phyloP scores from a whole-genome alignment of 2,888 invertebrate species.

The Amblyjoppa proteus region DNA sequence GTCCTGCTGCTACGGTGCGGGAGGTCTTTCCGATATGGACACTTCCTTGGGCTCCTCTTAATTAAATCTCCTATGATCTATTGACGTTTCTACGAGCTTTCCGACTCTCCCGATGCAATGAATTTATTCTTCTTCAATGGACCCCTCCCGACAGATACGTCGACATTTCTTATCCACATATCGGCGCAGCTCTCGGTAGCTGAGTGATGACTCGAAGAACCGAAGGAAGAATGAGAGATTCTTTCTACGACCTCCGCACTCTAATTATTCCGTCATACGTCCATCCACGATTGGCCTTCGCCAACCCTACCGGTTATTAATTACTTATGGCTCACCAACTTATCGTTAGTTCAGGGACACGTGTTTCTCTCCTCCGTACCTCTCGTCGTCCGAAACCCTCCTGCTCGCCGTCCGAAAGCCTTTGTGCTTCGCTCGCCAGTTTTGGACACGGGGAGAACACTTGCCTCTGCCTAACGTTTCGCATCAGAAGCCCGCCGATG shows the following conservation, averaged over 20 bases:
- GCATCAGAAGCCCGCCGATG: conserved; percentile 21
- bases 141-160: neutral
- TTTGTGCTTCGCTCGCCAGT: conserved; percentile 11
- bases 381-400: neutral
- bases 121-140: conserved; percentile 40
- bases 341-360: conserved; percentile 54
- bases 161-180: conserved; percentile 20
- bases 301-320: conserved; percentile 38
- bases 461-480: conserved; percentile 46
- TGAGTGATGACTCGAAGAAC: neutral
- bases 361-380: conserved; percentile 33
- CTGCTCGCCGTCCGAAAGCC: neutral
- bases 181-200: neutral
- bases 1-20: conserved; percentile 45
- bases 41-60: conserved; percentile 52
- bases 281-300: conserved; percentile 1
- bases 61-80: conserved; percentile 64
- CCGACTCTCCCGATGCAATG: conserved; percentile 30
- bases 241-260: conserved; percentile 3
- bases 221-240: neutral
- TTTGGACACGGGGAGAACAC: conserved; percentile 6
- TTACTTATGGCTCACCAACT: conserved; percentile 50
- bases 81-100: conserved; percentile 33
- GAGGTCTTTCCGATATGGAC: conserved; percentile 23
- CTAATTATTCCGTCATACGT: conserved; percentile 50